Percentiles rank a stretch among this genome's conserved stretches.
These are phyloP conservation scores for Polyodon spathula DNA, from an alignment of 2,113 vertebrate species.

Conservation along the genomic window DNA sequence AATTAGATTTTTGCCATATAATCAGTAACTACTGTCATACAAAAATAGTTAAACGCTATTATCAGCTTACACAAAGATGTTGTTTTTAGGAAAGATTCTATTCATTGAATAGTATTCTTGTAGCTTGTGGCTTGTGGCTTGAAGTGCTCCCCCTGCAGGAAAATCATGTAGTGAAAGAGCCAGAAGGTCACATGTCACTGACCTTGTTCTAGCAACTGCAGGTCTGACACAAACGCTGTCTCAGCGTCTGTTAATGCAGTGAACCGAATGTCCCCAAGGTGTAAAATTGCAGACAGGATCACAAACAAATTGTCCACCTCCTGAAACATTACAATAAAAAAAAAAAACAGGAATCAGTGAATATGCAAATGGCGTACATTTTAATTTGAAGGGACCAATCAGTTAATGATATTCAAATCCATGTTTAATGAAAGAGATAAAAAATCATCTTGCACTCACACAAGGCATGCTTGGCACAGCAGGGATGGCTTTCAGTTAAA, in stretches of 20 bases:
- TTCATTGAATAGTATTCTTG: slow-evolving; percentile 13
- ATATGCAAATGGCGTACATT: neutral
- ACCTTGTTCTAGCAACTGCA: slow-evolving; percentile 87
- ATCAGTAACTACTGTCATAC: too few species aligned
- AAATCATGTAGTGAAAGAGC: rapidly evolving
- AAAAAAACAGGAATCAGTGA: neutral
- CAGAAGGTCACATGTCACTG: slow-evolving; percentile 31
- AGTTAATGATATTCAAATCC: slow-evolving; percentile 12
- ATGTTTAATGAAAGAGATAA: slow-evolving; percentile 27
- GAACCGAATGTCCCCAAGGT: slow-evolving; percentile 79
- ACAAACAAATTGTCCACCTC: slow-evolving; percentile 82
- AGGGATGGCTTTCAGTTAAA: neutral
- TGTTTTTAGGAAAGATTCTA: too few species aligned
- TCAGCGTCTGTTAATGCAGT: slow-evolving; percentile 62
- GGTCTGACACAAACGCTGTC: slow-evolving; percentile 72
- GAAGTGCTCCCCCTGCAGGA: slow-evolving; percentile 22
- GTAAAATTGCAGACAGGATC: slow-evolving; percentile 76
- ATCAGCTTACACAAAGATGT: too few species aligned
- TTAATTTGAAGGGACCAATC: neutral
- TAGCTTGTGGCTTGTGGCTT: neutral
- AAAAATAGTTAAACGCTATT: too few species aligned
- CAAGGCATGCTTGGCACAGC: neutral
- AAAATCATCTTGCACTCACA: neutral
- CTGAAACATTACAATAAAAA: slow-evolving; percentile 37
- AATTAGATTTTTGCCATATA: too few species aligned